Percentiles rank a stretch among this genome's conserved stretches.
phyloP scores from a whole-genome alignment of 2,797 vertebrate species.

The Limosa lapponica region DNA sequence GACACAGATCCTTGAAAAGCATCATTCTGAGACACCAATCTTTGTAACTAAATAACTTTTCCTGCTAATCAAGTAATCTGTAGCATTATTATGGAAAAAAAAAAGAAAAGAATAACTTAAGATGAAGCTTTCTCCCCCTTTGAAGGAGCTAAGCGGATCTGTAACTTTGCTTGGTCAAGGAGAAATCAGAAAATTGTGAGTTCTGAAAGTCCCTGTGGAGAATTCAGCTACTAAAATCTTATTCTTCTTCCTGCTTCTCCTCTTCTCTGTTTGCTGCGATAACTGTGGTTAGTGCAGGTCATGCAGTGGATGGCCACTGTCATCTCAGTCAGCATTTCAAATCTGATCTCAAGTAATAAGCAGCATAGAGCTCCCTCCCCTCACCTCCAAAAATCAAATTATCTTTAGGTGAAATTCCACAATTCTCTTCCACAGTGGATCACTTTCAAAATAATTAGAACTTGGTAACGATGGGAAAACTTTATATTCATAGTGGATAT shows the following conservation, averaged over 20 bases:
- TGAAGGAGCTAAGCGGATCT: not conserved
- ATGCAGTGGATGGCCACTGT: too few relatives aligned
- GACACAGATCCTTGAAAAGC: not conserved
- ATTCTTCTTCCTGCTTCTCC: too few relatives aligned
- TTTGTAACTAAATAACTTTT: not conserved
- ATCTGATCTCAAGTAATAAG: not conserved
- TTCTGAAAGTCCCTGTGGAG: not conserved
- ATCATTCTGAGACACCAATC: not conserved
- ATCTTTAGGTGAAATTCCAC: not conserved
- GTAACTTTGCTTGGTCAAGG: not conserved
- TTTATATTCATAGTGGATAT: not conserved
- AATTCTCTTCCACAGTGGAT: not conserved
- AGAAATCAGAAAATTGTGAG: not conserved
- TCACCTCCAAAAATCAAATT: not conserved
- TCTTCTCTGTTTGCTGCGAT: not conserved
- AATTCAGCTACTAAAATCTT: not conserved
- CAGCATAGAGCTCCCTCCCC: not conserved
- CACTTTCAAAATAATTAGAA: not conserved
- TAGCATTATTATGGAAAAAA: too few relatives aligned
- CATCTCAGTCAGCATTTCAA: not conserved
- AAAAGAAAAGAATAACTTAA: not conserved
- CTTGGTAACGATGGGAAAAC: not conserved
- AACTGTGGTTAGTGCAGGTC: not conserved
- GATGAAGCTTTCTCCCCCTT: not conserved
- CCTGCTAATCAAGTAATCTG: not conserved